Percentiles rank a stretch among this genome's conserved stretches.
phyloP scores from a whole-genome alignment of 2,888 invertebrate genomes.

The Sesamia inferens region DNA sequence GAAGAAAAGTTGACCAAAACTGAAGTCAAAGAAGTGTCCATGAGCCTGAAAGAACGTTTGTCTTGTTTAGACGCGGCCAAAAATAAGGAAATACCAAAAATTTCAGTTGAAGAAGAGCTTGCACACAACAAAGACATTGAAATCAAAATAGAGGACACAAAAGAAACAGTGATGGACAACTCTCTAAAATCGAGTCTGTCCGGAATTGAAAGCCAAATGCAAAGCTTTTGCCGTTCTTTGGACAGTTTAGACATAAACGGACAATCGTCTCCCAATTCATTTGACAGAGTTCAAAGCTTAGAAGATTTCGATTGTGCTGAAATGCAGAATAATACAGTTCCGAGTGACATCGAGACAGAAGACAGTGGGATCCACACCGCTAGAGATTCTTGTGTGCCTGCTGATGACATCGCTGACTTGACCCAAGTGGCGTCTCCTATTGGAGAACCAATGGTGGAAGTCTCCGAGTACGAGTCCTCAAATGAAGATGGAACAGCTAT shows the following conservation, averaged over 20 bases:
- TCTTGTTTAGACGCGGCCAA: constrained; percentile 88
- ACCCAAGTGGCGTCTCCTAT: constrained; percentile 87
- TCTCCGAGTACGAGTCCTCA: constrained; percentile 86
- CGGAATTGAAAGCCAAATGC: constrained; percentile 90
- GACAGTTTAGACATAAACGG: constrained; percentile 92
- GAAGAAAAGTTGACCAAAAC: constrained; percentile 81
- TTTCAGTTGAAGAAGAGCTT: constrained; percentile 82
- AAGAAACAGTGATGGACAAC: constrained; percentile 76
- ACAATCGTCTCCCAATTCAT: constrained; percentile 87
- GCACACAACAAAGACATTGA: constrained; percentile 74
- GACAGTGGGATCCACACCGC: constrained; percentile 95
- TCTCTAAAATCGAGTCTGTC: constrained; percentile 82
- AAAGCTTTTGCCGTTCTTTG: constrained; percentile 91
- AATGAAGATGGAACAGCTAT: constrained; percentile 81
- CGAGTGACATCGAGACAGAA: constrained; percentile 92
- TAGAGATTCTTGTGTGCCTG: constrained; percentile 94
- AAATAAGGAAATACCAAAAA: constrained; percentile 86
- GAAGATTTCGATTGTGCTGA: constrained; percentile 92
- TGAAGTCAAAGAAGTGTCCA: constrained; percentile 87
- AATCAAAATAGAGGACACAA: constrained; percentile 71
- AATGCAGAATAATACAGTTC: constrained; percentile 89
- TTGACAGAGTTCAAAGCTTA: constrained; percentile 91
- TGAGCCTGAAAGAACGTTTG: constrained; percentile 89
- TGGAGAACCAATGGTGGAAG: constrained; percentile 84
- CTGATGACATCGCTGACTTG: constrained; percentile 92